Evolutionary conservation across 2,797 vertebrate species (phyloP).

Genomic region (Phalanger gymnotis): DNA sequence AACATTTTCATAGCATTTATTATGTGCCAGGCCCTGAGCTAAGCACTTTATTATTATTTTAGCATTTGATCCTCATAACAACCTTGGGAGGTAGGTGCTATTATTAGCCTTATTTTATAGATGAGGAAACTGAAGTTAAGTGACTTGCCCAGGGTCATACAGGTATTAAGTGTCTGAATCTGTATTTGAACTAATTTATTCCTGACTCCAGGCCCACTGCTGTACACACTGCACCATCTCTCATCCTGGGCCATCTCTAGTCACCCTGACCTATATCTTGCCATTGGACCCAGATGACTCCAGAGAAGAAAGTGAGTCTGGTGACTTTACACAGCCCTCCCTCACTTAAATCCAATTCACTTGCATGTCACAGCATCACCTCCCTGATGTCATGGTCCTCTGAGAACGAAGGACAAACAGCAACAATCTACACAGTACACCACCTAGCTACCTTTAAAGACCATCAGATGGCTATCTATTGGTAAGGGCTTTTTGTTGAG

Average conservation of each 20-base stretch:
- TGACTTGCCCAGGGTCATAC: background rate
- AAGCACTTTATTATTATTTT: background rate
- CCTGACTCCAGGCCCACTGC: background rate
- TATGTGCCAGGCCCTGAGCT: background rate
- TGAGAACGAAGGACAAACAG: no score
- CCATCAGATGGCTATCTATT: constrained; percentile 19
- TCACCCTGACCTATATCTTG: no score
- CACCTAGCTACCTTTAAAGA: background rate
- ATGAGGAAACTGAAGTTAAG: background rate
- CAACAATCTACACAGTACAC: background rate
- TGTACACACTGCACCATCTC: background rate
- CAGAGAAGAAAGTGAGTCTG: no score
- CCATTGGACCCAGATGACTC: no score
- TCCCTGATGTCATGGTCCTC: no score
- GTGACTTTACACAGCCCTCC: no score
- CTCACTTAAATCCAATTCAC: no score
- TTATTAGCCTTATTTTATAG: background rate
- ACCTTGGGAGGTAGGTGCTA: background rate
- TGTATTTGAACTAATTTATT: background rate
- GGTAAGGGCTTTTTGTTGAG: background rate
- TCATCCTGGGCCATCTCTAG: no score
- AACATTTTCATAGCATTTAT: background rate
- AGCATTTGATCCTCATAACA: background rate
- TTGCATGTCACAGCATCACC: no score
- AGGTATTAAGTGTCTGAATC: background rate